These are phyloP conservation scores for Neotoxoptera formosana DNA, from an alignment of 1,140 invertebrate species.

Conservation along the genomic window DNA sequence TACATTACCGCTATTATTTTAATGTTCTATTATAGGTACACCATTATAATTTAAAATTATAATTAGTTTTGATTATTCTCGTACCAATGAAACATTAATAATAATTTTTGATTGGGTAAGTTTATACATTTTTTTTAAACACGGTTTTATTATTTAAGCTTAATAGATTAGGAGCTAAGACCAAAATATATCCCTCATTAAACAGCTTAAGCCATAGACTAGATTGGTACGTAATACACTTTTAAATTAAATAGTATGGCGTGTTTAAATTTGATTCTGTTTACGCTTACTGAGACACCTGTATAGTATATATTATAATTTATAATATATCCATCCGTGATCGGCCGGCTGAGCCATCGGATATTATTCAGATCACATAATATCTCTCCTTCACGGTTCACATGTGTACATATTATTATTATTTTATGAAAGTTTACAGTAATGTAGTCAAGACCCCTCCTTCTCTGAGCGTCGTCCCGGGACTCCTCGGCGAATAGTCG, in stretches of 20 bases:
- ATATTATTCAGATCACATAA: not conserved
- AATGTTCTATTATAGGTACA: not conserved
- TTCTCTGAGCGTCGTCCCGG: constrained; percentile 58
- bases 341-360: not conserved
- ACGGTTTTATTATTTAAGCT: not conserved
- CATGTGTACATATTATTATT: not conserved
- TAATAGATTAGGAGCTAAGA: not conserved
- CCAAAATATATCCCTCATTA: not conserved
- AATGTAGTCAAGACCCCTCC: constrained; percentile 59
- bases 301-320: not conserved
- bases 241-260: not conserved
- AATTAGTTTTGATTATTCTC: not conserved
- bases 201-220: not conserved
- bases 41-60: not conserved
- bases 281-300: not conserved
- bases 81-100: not conserved
- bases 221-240: not conserved
- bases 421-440: constrained; percentile 11
- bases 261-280: not conserved
- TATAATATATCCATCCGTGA: not conserved
- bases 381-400: not conserved
- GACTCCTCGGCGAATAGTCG: constrained; percentile 56
- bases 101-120: not conserved
- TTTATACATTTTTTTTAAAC: not conserved
- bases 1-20: not conserved